Conservation (phyloP, 92 coral and sea anemone genomes). For the Epizoanthus stellaris region DNA sequence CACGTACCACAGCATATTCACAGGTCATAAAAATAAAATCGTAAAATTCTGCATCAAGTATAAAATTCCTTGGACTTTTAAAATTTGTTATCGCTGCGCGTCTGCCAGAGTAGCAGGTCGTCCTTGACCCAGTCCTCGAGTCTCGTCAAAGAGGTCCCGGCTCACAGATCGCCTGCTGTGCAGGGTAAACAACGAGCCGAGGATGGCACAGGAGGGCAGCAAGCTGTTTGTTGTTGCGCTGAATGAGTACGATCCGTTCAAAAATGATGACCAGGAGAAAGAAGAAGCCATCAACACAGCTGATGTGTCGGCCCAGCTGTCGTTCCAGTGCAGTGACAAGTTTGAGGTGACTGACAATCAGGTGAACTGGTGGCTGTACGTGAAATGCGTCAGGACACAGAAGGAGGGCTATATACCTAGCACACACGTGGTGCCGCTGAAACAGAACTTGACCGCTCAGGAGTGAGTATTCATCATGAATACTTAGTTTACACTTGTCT, state of each 20-base stretch:
- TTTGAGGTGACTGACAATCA: conserved; percentile 78
- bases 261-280: conserved; percentile 53
- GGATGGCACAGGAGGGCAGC: background rate
- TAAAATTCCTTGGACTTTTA: too few relatives aligned
- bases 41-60: too few relatives aligned
- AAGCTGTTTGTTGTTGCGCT: conserved; percentile 68
- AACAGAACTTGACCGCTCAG: conserved; percentile 55
- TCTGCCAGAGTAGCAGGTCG: too few relatives aligned
- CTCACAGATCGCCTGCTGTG: too few relatives aligned
- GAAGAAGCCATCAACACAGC: conserved; percentile 61
- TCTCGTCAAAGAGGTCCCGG: too few relatives aligned
- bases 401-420: conserved; percentile 86
- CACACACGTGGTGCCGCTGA: conserved; percentile 66
- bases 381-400: conserved; percentile 51
- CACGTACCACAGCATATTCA: too few relatives aligned
- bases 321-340: conserved; percentile 69
- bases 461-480: conserved; percentile 62
- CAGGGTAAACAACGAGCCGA: background rate
- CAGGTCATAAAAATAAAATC: too few relatives aligned
- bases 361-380: conserved; percentile 83
- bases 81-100: too few relatives aligned
- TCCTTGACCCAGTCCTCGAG: too few relatives aligned
- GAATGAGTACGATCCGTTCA: conserved; percentile 66
- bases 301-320: conserved; percentile 60
- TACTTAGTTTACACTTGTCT: too few relatives aligned